Evolutionary conservation across 2,888 invertebrate species (phyloP), one percentile per base, ranked within the genome.

Genomic region (Abrostola triplasia): DNA sequence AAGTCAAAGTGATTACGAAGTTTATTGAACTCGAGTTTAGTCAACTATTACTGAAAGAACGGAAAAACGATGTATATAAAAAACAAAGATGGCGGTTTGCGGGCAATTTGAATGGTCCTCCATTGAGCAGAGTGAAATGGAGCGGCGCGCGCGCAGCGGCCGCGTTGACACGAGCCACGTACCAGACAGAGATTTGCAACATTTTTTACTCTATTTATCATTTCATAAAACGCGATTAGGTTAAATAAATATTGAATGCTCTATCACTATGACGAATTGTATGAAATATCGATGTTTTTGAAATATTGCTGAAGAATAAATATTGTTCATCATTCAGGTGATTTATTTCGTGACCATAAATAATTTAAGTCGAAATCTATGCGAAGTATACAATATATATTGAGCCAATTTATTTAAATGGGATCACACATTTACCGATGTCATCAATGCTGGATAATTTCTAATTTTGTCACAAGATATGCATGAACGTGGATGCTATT

Each of bases 111-210:
- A 88, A 89, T 89, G 85, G 82, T 83, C 76, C 78, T 83, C 82
- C 88, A 92, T 90, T 90, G 87, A 91, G 81, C 73, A 77, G 79
- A 82, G 88, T 82, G 87, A 90, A 91, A 83, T 91, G 86, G 88
- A 90, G 90, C 90, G 89, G 79, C 79, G 81, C 83, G 83, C 80
- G 84, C 78, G 79, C 81, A 76, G 79, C 79, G 82, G 82, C 76
- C 80, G 84, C 86, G 82, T 84, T 86, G 90, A 89, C 93, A 93
- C 92, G 92, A 90, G 93, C 91, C 90, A 86, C 69, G 76, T 64
- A 76, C 64, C 73, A 51, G 67, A 38, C 83, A 86, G 85, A 66
- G 73, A 77, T 83, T 73, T 55, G 68, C 82, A 89, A 90, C 88
- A 82, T 84, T 89, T 86, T 73, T 68, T 59, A 56, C 59, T 52